A percentile compares a stretch with the other conserved stretches of the same genome.
Conservation (phyloP, 2,888 invertebrate species). For the Camponotus fellah region DNA sequence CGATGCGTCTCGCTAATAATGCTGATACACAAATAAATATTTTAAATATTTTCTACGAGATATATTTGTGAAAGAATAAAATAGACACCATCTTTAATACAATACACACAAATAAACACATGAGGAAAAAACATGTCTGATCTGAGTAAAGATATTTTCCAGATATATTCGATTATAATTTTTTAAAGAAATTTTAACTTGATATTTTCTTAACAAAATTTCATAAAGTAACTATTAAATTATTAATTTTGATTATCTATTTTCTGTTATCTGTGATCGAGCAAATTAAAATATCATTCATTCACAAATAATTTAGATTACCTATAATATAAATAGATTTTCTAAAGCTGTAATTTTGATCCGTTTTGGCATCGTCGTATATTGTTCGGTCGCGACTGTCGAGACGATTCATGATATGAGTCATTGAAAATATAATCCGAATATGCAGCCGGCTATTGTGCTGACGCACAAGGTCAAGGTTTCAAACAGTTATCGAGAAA, state of each 20-base stretch:
- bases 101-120: not conserved
- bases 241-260: not conserved
- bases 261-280: not conserved
- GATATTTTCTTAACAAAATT: not conserved
- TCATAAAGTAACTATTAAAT: conserved; percentile 6
- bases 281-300: not conserved
- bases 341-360: conserved; percentile 13
- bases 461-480: conserved; percentile 82
- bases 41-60: not conserved
- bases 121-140: not conserved
- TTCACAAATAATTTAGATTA: not conserved
- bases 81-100: not conserved
- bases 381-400: conserved; percentile 4
- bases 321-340: not conserved
- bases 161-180: not conserved
- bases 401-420: conserved; percentile 67
- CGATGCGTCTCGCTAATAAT: conserved; percentile 9
- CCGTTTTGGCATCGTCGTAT: not conserved
- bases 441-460: conserved; percentile 67
- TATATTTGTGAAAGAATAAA: conserved; percentile 7
- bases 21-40: conserved; percentile 19
- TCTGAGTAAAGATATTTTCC: not conserved
- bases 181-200: not conserved
- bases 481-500: conserved; percentile 78
- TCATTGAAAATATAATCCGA: conserved; percentile 79